Evolutionary conservation across 2,113 vertebrate genomes (phyloP), one percentile per base, ranked within the genome.

Genomic region (Tylochromis polylepis): DNA sequence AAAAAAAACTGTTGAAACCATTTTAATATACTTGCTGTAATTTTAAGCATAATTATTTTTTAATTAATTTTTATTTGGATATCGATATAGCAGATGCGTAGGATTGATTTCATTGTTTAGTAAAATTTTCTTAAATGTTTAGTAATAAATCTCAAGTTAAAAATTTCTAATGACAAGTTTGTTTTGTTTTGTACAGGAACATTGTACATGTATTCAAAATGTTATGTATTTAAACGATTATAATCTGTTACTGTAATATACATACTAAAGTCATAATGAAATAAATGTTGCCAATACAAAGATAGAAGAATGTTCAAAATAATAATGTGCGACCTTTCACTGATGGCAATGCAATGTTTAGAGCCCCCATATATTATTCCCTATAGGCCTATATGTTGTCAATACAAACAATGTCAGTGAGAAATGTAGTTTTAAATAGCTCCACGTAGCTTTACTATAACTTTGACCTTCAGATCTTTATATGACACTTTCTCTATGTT

Each of bases 101-200:
- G 31, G 6, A 34, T 2, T 6, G 31, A 34, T 34, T 34, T 34
- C 31, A 34, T 34, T 6, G 6, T 34, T 34, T 6, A 34, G n/a
- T n/a, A n/a, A n/a, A n/a, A 34, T 6, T 34, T 34, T 34, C 31
- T 34, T 34, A 34, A 34, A 34, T 34, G 5, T 5, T 34, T 65
- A 65, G 20, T 38, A 65, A 65, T 65, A 65, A 65, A 65, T 38
- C 38, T 38, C 34, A 65, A 65, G 55, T 57, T 27, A 6, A 27
- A 57, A 27, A 57, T 14, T 3, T 57, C 56, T 27, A 27, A 38
- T 65, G 20, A 65, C 34, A 65, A 65, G 60, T 14, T 38, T 65
- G 20, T 2, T 0, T 1, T 36, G 18, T 65, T 14, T 65, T 65
- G 20, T 65, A 38, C 20, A 14, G 34, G 11, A 65, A 65, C 2